Evolutionary conservation across 2,797 vertebrate species (phyloP), one percentile per base, ranked within the genome.

Genomic region (Lindbergichthys nudifrons): DNA sequence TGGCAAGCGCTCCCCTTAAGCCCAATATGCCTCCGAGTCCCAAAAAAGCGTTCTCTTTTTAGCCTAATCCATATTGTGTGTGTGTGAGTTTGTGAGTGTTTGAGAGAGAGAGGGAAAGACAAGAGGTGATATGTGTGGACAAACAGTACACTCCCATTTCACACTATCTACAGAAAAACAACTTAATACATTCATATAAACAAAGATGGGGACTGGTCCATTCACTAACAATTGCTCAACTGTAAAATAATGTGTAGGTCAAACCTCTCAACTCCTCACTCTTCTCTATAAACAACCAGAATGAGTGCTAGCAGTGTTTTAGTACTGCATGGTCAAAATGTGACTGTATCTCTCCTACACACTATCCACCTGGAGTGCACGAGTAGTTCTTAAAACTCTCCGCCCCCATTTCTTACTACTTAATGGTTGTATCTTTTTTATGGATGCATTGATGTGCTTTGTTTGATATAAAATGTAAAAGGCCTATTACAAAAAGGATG

Each of bases 21-120:
- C 60, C 59, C 64, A 65, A 76, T 53, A 67, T 18, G 75, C 52
- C 36, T 83, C 65, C 51, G 36, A 77, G 70, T 59, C 71, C 74
- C 3, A 52, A 76, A 82, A 89, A 74, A 77, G 3, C 64, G 41
- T 72, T 85, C 84, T 83, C 58, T 77, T 87, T 89, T 84, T 81
- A 87, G 70, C 67, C 61, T 65, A 70, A 87, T 89, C 78, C 50
- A 88, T 84, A 80, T 57, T 76, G 64, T 67, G 65, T 51, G 41
- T 13, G 42, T 43, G 42, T 43, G 42, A 11, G 42, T 43, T 10
- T 43, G 42, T 43, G 42, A 11, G 42, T 43, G 41, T 42, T 10
- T 50, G 54, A 15, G 46, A 32, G 39, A 41, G 5, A 30, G 39
- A 43, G 41, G 54, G 15, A 48, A 0, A 65, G 1, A 58, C 5